Evolutionary conservation across 2,113 vertebrate species (phyloP).

Genomic region (Caracal caracal): DNA sequence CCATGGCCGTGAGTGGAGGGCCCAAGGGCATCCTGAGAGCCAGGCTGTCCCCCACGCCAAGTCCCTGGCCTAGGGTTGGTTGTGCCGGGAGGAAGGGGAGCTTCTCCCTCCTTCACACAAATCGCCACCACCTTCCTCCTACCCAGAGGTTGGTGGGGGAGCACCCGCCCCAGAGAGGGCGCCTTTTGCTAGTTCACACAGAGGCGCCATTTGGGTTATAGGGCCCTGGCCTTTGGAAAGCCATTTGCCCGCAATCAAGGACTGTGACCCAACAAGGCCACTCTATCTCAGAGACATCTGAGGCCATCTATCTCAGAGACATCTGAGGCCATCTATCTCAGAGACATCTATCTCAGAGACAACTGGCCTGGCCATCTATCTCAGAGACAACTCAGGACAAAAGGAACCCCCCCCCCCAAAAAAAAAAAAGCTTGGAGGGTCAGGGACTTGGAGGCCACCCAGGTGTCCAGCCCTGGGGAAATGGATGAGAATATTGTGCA

Average conservation of each 20-base stretch:
- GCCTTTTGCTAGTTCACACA: neutral
- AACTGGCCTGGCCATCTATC: neutral
- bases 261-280: neutral
- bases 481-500: neutral
- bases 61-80: neutral
- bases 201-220: neutral
- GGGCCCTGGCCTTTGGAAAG: neutral
- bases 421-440: neutral
- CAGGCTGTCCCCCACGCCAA: accelerated
- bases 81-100: neutral
- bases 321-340: neutral
- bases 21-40: neutral
- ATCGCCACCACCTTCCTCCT: too few relatives aligned
- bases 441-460: neutral
- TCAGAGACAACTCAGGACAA: neutral
- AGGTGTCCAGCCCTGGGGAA: neutral
- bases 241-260: neutral
- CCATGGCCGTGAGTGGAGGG: accelerated
- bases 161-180: neutral
- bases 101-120: too few relatives aligned
- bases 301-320: neutral
- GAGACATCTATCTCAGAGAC: neutral
- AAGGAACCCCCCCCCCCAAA: accelerated
- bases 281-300: too few relatives aligned
- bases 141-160: too few relatives aligned